A percentile compares a stretch with the other conserved stretches of the same genome.
Evolutionary conservation across 2,888 invertebrate genomes (phyloP).

Genomic region (Hipparchia sbordonii): DNA sequence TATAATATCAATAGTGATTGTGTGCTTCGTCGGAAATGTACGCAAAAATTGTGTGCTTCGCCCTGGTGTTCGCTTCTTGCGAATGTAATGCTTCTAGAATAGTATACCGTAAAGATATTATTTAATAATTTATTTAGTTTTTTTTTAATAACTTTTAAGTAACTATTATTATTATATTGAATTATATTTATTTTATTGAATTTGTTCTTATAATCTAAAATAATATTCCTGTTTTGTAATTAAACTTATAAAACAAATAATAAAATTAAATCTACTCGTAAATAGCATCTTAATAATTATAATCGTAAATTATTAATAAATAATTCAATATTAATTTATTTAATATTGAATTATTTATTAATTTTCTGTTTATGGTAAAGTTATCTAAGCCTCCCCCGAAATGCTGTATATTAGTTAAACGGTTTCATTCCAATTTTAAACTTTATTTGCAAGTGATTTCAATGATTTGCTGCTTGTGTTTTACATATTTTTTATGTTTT

Average conservation of each 20-base stretch:
- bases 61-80: conserved; percentile 22
- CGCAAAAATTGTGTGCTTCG: conserved; percentile 23
- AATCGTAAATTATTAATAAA: too few species aligned
- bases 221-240: neutral
- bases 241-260: too few species aligned
- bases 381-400: too few species aligned
- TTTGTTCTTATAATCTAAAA: neutral
- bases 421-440: too few species aligned
- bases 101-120: conserved; percentile 7
- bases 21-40: conserved; percentile 5
- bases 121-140: neutral
- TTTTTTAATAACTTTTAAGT: neutral
- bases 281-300: too few species aligned
- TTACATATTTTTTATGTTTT: neutral
- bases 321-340: too few species aligned
- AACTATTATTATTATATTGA: too few species aligned
- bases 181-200: conserved; percentile 1
- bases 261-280: too few species aligned
- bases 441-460: neutral
- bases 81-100: conserved; percentile 11
- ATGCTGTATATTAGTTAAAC: too few species aligned
- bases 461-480: neutral
- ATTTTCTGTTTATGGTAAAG: too few species aligned
- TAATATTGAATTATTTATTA: too few species aligned
- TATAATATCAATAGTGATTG: neutral